Base-by-base conservation (phyloP, 2,113 vertebrate species). In the Psittacula cyanocephala region DNA sequence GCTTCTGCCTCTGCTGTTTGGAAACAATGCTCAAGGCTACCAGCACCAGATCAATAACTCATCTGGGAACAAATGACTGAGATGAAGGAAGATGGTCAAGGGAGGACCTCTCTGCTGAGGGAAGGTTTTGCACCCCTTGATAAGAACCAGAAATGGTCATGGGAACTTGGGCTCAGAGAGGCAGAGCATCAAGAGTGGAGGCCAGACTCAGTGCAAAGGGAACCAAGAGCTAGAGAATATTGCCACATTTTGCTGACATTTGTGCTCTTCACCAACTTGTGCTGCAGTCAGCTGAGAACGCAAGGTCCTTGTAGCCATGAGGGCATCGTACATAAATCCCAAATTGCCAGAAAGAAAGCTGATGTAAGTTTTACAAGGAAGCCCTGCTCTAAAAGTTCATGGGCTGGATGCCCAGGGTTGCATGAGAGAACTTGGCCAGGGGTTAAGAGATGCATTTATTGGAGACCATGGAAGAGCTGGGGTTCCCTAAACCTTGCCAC, bases 11-110 rank as follows among this genome's bases (percentile, higher is more conserved):
- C 63, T 65, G 24, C 24, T 72, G 49, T 86, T 90, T 91, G 80
- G 89, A 96, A 96, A 95, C 71, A 88, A 35, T 24, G 86, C 91
- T 92, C 75, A 90, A 72, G 88, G 88, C 88, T 88, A 96, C 53
- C 69, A 89, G 49, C 28, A 94, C 39, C 88, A 95, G 82, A 92
- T 82, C 86, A 93, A 71, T 88, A 95, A 92, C 27, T 95, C 91
- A 85, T 69, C 67, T 69, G 52, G 52, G 52, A 93, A 92, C 57
- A 88, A 88, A 93, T 59, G 81, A 68, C 35, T 33, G 76, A 88
- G 63, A 83, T 76, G 67, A 90, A 75, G 92, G 80, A 81, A 55
- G 43, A 64, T 63, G 57, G 59, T 69, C 15, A 28, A 72, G 55
- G 69, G 77, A 94, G 77, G 74, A 95, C 33, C 6, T 67, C 79